Percentiles rank a stretch among this genome's conserved stretches.
Evolutionary conservation across 2,888 invertebrate species (phyloP).

Genomic region (Catocala fraxini): DNA sequence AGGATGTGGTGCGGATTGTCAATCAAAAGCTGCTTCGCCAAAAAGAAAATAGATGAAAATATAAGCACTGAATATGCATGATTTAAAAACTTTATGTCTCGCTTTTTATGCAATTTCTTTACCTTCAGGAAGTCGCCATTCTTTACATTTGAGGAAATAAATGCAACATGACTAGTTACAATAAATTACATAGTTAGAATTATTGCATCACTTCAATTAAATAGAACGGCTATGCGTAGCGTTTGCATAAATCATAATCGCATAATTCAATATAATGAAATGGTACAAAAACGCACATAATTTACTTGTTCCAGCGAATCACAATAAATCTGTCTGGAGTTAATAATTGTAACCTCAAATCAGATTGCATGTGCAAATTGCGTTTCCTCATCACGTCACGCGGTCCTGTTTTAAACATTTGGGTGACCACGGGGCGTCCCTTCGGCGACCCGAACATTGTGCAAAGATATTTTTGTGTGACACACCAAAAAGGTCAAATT

Average conservation of each 20-base stretch:
- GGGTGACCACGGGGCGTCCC: constrained; percentile 50
- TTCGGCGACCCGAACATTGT: neutral
- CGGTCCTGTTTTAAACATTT: constrained; percentile 56
- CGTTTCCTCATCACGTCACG: constrained; percentile 53
- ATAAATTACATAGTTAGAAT: constrained; percentile 5
- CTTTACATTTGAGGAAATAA: constrained; percentile 1
- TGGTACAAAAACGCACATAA: neutral
- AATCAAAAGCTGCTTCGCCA: constrained; percentile 15
- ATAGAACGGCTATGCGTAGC: neutral
- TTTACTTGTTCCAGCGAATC: constrained; percentile 14
- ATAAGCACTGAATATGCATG: neutral
- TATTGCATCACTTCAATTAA: constrained; percentile 3
- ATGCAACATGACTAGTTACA: neutral
- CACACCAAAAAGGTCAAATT: constrained; percentile 25
- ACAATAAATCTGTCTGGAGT: constrained; percentile 34
- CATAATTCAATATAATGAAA: too few species aligned
- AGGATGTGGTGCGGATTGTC: constrained; percentile 65
- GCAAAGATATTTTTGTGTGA: constrained; percentile 4
- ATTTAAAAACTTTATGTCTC: too few species aligned
- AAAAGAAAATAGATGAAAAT: neutral
- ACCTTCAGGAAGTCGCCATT: neutral
- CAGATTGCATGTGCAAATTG: constrained; percentile 57
- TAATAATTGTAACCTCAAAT: constrained; percentile 47
- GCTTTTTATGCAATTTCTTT: neutral
- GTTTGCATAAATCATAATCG: neutral